Evolutionary conservation across 2,113 vertebrate genomes (phyloP).

Genomic region (Trochalopteron elliotii): DNA sequence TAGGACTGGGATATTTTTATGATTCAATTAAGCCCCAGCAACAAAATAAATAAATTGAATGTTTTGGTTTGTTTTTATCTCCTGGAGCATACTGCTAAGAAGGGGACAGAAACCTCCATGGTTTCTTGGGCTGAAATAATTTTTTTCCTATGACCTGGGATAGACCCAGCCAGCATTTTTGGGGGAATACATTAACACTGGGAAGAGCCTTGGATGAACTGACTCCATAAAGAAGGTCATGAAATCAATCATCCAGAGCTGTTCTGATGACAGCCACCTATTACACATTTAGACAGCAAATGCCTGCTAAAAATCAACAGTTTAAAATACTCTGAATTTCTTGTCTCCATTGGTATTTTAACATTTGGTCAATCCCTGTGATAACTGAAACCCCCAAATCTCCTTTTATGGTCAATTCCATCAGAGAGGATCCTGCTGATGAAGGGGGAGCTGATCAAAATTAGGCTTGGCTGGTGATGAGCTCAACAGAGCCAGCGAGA

Average conservation of each 20-base stretch:
- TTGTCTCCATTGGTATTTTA: neutral
- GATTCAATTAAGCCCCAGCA: neutral
- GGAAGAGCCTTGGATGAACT: neutral
- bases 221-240: neutral
- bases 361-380: neutral
- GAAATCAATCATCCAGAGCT: neutral
- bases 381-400: neutral
- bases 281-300: neutral
- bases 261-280: neutral
- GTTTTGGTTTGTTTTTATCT: neutral
- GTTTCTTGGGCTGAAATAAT: neutral
- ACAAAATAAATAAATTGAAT: neutral
- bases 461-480: conserved; percentile 22
- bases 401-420: conserved; percentile 33
- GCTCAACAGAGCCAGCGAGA: neutral
- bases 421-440: neutral
- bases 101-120: neutral
- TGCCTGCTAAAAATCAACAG: neutral
- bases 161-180: neutral
- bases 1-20: neutral
- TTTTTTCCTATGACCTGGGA: neutral
- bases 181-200: neutral
- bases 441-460: conserved; percentile 12
- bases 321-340: neutral
- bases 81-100: neutral